Evolutionary conservation across 2,888 invertebrate species (phyloP).

Genomic region (Acleris emargana): DNA sequence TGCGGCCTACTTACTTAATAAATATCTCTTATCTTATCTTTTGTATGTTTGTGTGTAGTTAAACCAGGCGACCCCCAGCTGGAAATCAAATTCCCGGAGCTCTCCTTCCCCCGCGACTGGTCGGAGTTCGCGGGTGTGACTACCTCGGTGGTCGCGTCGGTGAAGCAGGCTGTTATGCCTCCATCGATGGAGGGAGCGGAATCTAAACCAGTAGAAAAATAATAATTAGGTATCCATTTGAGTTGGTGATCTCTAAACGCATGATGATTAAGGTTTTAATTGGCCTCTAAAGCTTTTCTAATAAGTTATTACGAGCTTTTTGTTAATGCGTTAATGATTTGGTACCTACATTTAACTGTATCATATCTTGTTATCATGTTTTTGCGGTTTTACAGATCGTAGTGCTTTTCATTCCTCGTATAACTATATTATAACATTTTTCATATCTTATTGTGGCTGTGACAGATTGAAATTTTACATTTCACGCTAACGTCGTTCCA

Average conservation of each 20-base stretch:
- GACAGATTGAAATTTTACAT: too few species aligned
- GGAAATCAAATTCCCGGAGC: conserved; percentile 83
- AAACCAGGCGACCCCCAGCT: conserved; percentile 88
- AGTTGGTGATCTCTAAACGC: conserved; percentile 27
- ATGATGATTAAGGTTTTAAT: conserved; percentile 16
- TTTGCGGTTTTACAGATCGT: too few species aligned
- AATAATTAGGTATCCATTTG: conserved; percentile 69
- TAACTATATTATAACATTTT: too few species aligned
- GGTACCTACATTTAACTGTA: too few species aligned
- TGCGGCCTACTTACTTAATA: too few species aligned
- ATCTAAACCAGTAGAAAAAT: conserved; percentile 57
- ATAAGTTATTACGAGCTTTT: too few species aligned
- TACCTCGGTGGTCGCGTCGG: conserved; percentile 66
- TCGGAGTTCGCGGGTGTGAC: conserved; percentile 81
- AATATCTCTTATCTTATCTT: too few species aligned
- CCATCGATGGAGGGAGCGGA: conserved; percentile 63
- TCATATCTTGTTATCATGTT: too few species aligned
- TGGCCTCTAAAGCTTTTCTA: conserved; percentile 7
- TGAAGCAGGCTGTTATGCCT: conserved; percentile 76
- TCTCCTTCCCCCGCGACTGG: conserved; percentile 84
- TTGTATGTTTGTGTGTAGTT: conserved; percentile 67
- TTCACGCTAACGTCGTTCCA: too few species aligned
- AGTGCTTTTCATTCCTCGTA: too few species aligned
- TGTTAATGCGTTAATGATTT: too few species aligned
- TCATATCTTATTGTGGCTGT: too few species aligned